phyloP scores from a whole-genome alignment of 2,113 vertebrate genomes.

The Dolichallabes microphthalmus region DNA sequence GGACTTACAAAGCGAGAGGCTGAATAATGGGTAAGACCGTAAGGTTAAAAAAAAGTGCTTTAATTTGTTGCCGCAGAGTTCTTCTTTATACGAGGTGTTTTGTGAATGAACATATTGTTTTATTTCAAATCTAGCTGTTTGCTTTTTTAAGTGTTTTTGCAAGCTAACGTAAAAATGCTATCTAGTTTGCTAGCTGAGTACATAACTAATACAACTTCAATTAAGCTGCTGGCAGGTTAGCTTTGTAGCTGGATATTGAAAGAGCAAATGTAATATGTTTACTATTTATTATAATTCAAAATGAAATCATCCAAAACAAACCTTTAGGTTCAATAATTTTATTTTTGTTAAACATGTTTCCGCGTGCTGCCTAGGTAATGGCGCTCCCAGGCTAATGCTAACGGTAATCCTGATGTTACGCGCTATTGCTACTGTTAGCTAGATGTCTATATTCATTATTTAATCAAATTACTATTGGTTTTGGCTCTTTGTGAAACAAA shows the following conservation, averaged over 20 bases:
- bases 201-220: neutral
- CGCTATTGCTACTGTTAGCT: neutral
- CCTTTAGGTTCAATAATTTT: neutral
- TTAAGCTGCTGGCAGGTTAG: neutral
- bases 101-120: neutral
- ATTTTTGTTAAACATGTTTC: neutral
- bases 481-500: neutral
- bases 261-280: neutral
- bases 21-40: conserved; percentile 46
- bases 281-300: neutral
- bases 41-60: too few relatives aligned
- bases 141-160: neutral
- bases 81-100: neutral
- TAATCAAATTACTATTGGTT: neutral
- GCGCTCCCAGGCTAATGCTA: neutral
- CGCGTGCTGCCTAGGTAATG: neutral
- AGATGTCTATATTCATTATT: neutral
- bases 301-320: neutral
- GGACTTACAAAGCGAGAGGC: conserved; percentile 45
- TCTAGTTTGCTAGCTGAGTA: conserved; percentile 10
- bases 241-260: neutral
- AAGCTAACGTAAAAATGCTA: neutral
- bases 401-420: neutral
- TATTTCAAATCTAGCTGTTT: neutral
- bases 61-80: neutral